Base-by-base conservation (phyloP, 2,797 vertebrate genomes). In the Scarus forsteni region DNA sequence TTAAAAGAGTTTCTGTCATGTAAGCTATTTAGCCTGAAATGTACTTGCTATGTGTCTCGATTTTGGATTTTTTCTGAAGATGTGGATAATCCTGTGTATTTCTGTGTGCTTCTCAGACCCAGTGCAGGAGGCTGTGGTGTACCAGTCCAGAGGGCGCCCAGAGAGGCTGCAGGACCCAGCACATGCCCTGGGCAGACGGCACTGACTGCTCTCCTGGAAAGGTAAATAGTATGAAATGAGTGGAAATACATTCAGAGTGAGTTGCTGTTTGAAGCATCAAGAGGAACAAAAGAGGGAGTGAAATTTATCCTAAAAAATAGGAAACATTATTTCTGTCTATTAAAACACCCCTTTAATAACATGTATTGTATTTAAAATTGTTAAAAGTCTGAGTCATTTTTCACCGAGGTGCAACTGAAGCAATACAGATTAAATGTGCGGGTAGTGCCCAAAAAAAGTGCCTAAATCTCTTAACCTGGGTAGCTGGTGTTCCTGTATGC, bases 111-210 rank as follows among this genome's bases (percentile, higher is more conserved):
- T 57, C 51, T 73, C 91, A 99, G 96, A 97, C 95, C 88, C 98
- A 99, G 89, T 99, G 98, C 85, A 94, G 96, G 42, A 94, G 98
- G 70, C 93, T 99, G 67, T 99, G 98, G 98, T 99, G 98, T 79
- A 97, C 96, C 60, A 97, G 97, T 57, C 93, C 95, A 0, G 97
- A 98, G 15, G 97, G 97, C 0, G 95, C 95, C 0, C 96, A 97
- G 92, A 95, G 96, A 62, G 97, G 97, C 85, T 99, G 98, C 89
- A 95, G 96, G 68, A 99, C 98, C 6, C 98, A 99, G 8, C 98
- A 99, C 92, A 99, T 98, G 2, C 98, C 98, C 3, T 99, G 98
- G 98, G 98, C 98, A 1, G 98, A 99, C 0, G 98, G 98, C 53
- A 99, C 98, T 0, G 98, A 99, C 77, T 99, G 98, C 77, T 95